These are phyloP conservation scores for Leiothrix lutea DNA, from an alignment of 2,113 vertebrate genomes.

Conservation along the genomic window DNA sequence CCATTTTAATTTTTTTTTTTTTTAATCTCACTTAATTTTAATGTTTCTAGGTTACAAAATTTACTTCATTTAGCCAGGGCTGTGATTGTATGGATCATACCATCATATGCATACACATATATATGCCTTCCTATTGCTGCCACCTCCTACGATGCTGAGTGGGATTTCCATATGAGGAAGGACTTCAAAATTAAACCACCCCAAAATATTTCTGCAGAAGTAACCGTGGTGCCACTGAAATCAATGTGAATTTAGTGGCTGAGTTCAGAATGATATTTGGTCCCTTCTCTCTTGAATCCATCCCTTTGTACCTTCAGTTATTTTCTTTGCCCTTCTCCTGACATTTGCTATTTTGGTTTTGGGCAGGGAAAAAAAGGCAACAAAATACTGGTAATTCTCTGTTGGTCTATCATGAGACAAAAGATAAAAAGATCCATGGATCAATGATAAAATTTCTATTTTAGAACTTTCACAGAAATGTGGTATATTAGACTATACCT, in stretches of 20 bases:
- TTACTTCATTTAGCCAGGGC: conserved; percentile 46
- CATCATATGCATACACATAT: conserved; percentile 60
- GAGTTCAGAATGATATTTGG: background rate
- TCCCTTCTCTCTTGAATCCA: background rate
- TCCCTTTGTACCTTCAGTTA: background rate
- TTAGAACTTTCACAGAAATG: background rate
- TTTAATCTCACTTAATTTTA: conserved; percentile 33
- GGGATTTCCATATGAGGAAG: conserved; percentile 62
- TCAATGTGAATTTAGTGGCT: background rate
- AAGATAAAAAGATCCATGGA: background rate
- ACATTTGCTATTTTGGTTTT: conserved; percentile 42
- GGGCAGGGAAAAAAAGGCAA: background rate
- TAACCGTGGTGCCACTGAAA: background rate
- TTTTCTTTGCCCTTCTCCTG: conserved; percentile 24
- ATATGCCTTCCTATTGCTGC: conserved; percentile 58
- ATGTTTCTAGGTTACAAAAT: conserved; percentile 62
- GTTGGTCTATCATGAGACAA: background rate
- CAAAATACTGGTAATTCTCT: background rate
- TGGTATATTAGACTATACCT: background rate
- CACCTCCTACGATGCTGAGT: conserved; percentile 54
- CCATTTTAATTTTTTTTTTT: background rate
- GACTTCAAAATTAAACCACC: conserved; percentile 48
- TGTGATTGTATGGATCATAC: conserved; percentile 51
- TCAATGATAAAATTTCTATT: background rate
- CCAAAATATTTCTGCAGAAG: conserved; percentile 44